A percentile compares a stretch with the other conserved stretches of the same genome.
Conservation (phyloP, 1,140 invertebrate species). For the Drosophila hydei region DNA sequence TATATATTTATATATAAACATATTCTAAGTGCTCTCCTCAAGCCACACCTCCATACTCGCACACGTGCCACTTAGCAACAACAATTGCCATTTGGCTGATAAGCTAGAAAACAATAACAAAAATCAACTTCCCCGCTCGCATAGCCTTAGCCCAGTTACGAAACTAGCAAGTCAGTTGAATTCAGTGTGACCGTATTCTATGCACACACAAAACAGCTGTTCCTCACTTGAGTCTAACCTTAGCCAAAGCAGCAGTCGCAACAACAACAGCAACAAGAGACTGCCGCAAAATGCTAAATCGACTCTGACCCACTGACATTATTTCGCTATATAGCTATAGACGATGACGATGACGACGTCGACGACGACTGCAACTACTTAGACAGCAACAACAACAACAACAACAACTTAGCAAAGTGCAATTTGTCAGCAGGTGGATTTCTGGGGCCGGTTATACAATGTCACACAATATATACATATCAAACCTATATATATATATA, state of each 20-base stretch:
- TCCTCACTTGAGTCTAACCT: conserved; percentile 57
- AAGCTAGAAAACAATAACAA: conserved; percentile 1
- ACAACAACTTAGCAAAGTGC: conserved; percentile 52
- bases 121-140: conserved; percentile 1
- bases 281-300: conserved; percentile 71
- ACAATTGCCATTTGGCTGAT: conserved; percentile 6
- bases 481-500: conserved; percentile 1
- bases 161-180: conserved; percentile 14
- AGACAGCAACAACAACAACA: conserved; percentile 30
- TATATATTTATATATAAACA: background rate
- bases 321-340: conserved; percentile 51
- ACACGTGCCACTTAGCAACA: background rate
- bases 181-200: conserved; percentile 40
- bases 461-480: conserved; percentile 14
- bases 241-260: conserved; percentile 36
- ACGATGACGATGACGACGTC: conserved; percentile 20
- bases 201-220: conserved; percentile 50
- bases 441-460: conserved; percentile 43
- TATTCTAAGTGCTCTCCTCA: too few relatives aligned
- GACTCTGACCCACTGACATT: conserved; percentile 79
- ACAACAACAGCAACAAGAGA: conserved; percentile 30
- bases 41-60: background rate
- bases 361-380: conserved; percentile 28
- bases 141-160: conserved; percentile 62
- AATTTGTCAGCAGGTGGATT: conserved; percentile 72